Conservation (phyloP, 2,113 vertebrate species). For the Lepidothrix coronata region DNA sequence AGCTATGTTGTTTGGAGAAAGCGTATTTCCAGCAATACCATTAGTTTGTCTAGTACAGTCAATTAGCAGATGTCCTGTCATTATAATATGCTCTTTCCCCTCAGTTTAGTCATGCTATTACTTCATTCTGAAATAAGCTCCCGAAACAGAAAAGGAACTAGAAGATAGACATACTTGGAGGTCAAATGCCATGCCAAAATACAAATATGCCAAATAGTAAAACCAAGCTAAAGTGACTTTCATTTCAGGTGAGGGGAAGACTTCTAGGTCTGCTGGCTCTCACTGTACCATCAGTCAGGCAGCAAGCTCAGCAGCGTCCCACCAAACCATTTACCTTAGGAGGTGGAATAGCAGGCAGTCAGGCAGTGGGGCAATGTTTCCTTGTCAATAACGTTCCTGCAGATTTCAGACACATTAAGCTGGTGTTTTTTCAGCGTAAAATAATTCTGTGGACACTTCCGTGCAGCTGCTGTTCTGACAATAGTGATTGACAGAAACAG, state of each 20-base stretch:
- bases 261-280: neutral
- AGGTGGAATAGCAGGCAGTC: neutral
- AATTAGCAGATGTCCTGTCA: neutral
- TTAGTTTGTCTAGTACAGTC: neutral
- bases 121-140: neutral
- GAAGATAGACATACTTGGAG: neutral
- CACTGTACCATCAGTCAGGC: neutral
- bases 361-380: neutral
- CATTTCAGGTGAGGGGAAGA: neutral
- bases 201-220: neutral
- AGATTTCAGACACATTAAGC: neutral
- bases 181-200: neutral
- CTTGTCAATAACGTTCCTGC: neutral
- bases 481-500: neutral
- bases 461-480: conserved; percentile 47
- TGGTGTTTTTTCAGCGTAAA: neutral
- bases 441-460: neutral
- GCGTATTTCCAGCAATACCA: neutral
- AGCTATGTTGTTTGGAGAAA: neutral
- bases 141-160: neutral
- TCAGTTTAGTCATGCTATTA: neutral
- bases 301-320: neutral
- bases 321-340: neutral
- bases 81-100: accelerated
- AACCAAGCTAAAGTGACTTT: neutral